Percentiles rank a stretch among this genome's conserved stretches.
Conservation (phyloP, 1,140 invertebrate species). For the Hermetia illucens region DNA sequence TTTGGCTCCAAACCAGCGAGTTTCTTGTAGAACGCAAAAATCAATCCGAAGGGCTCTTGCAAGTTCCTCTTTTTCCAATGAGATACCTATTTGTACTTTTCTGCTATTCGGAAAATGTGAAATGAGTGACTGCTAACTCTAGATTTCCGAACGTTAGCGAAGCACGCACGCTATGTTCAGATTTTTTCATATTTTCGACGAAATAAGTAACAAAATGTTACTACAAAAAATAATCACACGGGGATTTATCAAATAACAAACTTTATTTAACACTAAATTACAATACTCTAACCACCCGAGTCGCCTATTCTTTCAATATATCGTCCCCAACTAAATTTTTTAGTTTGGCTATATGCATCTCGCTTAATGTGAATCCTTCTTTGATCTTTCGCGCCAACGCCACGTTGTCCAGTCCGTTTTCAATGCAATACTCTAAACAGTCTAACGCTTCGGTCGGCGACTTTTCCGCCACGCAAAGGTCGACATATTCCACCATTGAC, state of each 20-base stretch:
- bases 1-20: too few species aligned
- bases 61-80: too few species aligned
- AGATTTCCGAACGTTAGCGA: too few species aligned
- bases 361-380: constrained; percentile 32
- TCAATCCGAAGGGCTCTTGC: too few species aligned
- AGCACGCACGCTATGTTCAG: too few species aligned
- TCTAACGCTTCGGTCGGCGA: constrained; percentile 31
- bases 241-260: constrained; percentile 1
- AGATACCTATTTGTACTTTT: too few species aligned
- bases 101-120: too few species aligned
- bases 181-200: too few species aligned
- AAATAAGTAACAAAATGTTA: too few species aligned
- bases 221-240: too few species aligned
- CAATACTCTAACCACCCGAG: not conserved
- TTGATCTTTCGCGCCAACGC: constrained; percentile 30
- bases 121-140: too few species aligned
- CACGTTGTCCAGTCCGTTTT: constrained; percentile 35
- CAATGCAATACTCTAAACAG: constrained; percentile 37
- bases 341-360: constrained; percentile 31
- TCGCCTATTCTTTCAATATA: constrained; percentile 15
- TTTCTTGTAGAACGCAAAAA: too few species aligned
- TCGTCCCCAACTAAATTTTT: constrained; percentile 34
- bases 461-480: constrained; percentile 34
- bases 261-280: not conserved
- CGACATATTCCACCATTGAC: constrained; percentile 32